Evolutionary conservation across 1,140 invertebrate species (phyloP), one percentile per base, ranked within the genome.

Genomic region (Dinoponera quadriceps): DNA sequence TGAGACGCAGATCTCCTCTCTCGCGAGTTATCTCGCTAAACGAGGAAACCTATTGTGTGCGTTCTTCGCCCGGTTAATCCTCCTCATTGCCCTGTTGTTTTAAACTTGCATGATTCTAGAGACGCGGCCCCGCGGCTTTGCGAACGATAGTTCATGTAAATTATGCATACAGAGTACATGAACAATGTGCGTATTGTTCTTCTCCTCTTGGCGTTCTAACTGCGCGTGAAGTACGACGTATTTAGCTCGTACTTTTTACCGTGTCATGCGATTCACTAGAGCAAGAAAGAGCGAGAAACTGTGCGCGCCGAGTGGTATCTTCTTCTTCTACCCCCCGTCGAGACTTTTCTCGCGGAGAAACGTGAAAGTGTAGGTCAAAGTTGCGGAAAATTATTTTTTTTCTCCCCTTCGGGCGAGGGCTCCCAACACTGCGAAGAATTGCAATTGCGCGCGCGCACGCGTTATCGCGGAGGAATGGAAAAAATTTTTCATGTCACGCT

Each of bases 101-200:
- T 16, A 57, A 69, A 80, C 13, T 80, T 48, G 63, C 75, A 22
- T 69, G 75, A 44, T 59, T 80, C 33, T 44, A 69, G 38, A 80
- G 65, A 71, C 75, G 65, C 75, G 57, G 18, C 38, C 54, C n/a
- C 0, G 27, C 20, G 22, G 29, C 38, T 80, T 66, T 54, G 25
- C 25, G 33, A 20, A 63, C 49, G 33, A 78, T 44, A 22, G 81
- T 75, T 86, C 68, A 80, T 85, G 82, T 83, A 87, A 74, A 84
- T 80, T 57, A 68, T 66, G n/a, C 51, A 20, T 27, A 48, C 63
- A 9, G 73, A 80, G 66, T 73, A 86, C 68, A 81, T 66, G 81
- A 84, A 71, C 86, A 71, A 44, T 38, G 22, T 38, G 5, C 33
- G 13, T 18, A 29, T 68, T 57, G 49, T 66, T 51, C 51, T 49